Percentiles rank a stretch among this genome's conserved stretches.
Conservation (phyloP, 2,113 vertebrate genomes). For the Emydura subglobosa region DNA sequence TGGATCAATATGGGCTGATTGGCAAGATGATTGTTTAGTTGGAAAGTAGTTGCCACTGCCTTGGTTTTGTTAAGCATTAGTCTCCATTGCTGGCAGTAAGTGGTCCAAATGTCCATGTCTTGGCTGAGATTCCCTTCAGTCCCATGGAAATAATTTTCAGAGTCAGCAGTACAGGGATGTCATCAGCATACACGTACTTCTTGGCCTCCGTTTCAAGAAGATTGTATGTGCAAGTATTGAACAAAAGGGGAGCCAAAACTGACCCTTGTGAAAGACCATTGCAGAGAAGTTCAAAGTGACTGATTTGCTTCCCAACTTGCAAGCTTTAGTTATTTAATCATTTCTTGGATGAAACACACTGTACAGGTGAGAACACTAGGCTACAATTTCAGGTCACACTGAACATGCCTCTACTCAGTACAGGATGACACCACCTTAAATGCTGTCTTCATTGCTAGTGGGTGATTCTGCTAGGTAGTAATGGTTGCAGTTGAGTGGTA, state of each 20-base stretch:
- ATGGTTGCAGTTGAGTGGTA: not conserved
- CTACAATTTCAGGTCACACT: not conserved
- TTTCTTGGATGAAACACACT: not conserved
- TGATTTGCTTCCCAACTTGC: not conserved
- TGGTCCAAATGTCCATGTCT: not conserved
- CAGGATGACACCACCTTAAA: not conserved
- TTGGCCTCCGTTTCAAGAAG: not conserved
- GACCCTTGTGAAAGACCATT: not conserved
- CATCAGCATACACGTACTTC: not conserved
- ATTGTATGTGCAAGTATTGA: not conserved
- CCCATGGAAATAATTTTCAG: not conserved
- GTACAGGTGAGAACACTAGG: not conserved
- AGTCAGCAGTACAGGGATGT: not conserved
- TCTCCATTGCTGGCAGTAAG: not conserved
- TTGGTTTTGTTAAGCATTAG: not conserved
- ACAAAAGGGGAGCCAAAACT: not conserved
- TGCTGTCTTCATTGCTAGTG: not conserved
- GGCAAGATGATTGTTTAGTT: not conserved
- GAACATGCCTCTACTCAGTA: not conserved
- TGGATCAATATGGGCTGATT: not conserved
- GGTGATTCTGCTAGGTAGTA: not conserved
- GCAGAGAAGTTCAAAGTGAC: not conserved
- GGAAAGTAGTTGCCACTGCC: not conserved
- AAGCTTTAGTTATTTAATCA: not conserved
- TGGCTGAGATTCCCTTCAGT: not conserved